A percentile compares a stretch with the other conserved stretches of the same genome.
These are phyloP conservation scores for Toxotes jaculatrix DNA, from an alignment of 2,113 vertebrate species.

Conservation along the genomic window DNA sequence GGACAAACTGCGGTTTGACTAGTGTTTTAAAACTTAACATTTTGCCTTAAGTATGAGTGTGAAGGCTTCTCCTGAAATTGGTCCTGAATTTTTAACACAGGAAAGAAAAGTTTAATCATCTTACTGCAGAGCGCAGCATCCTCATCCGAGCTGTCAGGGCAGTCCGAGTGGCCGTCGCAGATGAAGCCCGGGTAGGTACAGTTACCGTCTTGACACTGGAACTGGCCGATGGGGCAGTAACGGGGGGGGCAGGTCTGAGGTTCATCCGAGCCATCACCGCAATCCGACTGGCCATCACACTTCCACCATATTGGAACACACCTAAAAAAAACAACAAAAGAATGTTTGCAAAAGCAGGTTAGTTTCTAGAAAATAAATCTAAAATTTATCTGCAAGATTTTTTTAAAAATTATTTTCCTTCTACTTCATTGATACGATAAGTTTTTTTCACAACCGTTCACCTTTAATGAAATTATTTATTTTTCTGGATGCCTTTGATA, in stretches of 20 bases:
- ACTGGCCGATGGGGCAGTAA: constrained; percentile 74
- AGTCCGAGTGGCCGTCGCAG: constrained; percentile 74
- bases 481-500: not conserved
- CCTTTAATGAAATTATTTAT: not conserved
- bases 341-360: not conserved
- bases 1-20: constrained; percentile 12
- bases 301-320: constrained; percentile 84
- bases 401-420: not conserved
- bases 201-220: constrained; percentile 82
- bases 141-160: constrained; percentile 82
- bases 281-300: constrained; percentile 81
- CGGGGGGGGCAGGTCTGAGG: constrained; percentile 78
- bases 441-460: not conserved
- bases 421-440: too few relatives aligned
- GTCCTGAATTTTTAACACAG: not conserved
- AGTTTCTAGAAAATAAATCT: not conserved
- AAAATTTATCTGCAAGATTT: not conserved
- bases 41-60: not conserved
- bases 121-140: constrained; percentile 84
- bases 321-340: constrained; percentile 16
- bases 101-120: constrained; percentile 10
- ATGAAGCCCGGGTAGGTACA: constrained; percentile 78
- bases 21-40: not conserved
- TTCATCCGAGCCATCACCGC: constrained; percentile 79
- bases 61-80: not conserved